Conservation (phyloP, 2,797 vertebrate species). For the Micropoecilia bifurca region DNA sequence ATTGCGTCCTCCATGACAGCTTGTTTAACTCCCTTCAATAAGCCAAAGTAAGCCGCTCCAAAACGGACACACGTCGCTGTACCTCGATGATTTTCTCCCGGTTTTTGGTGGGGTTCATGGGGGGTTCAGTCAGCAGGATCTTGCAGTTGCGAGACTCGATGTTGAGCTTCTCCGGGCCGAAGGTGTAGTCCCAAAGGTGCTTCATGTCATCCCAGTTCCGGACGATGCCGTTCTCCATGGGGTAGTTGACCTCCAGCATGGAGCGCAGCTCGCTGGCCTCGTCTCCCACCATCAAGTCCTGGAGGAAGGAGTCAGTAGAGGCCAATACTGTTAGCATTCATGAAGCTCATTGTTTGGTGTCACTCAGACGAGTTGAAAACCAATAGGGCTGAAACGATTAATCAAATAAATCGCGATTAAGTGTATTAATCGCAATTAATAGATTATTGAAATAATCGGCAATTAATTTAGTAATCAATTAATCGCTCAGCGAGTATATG, state of each 20-base stretch:
- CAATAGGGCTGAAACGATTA: background rate
- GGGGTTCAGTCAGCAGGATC: slow-evolving; percentile 85
- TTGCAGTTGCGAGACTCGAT: slow-evolving; percentile 85
- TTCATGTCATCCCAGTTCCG: slow-evolving; percentile 89
- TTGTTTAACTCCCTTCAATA: no score
- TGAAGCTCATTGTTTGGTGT: background rate
- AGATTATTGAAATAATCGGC: no score
- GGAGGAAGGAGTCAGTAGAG: slow-evolving; percentile 13
- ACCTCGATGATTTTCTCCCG: slow-evolving; percentile 85
- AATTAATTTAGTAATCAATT: no score
- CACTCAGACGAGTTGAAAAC: background rate
- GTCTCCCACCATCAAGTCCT: slow-evolving; percentile 89
- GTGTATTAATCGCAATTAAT: no score
- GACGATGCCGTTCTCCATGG: slow-evolving; percentile 89
- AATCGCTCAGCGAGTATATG: no score
- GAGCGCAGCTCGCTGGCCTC: slow-evolving; percentile 88
- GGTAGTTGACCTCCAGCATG: slow-evolving; percentile 87
- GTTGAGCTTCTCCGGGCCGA: slow-evolving; percentile 84
- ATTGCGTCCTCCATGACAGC: no score
- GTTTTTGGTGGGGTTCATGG: slow-evolving; percentile 88
- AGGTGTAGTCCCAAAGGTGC: slow-evolving; percentile 88
- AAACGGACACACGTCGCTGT: background rate
- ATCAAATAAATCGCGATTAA: no score
- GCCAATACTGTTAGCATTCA: background rate
- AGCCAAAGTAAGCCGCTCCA: background rate